Conservation (phyloP, 2,113 vertebrate species). For the Trichechus manatus region DNA sequence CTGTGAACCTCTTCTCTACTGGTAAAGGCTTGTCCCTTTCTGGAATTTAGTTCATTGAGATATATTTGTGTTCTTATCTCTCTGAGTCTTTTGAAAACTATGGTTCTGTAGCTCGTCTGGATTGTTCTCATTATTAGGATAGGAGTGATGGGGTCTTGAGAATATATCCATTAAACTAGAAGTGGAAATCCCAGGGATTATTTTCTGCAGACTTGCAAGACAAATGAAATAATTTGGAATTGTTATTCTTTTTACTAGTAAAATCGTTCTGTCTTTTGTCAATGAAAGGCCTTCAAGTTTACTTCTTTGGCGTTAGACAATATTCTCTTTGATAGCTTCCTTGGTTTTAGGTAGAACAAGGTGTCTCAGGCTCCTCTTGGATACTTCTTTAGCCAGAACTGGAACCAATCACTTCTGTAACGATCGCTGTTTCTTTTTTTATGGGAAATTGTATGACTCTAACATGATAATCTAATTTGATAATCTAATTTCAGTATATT, state of each 20-base stretch:
- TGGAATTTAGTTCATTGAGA: neutral
- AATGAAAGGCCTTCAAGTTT: neutral
- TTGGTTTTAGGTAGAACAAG: constrained; percentile 3
- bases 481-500: constrained; percentile 22
- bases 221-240: neutral
- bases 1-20: neutral
- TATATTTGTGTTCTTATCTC: neutral
- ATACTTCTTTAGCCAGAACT: neutral
- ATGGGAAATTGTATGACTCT: constrained; percentile 11
- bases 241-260: neutral
- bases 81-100: neutral
- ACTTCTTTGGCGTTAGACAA: neutral
- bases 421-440: neutral
- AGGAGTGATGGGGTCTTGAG: neutral
- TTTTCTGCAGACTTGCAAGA: neutral
- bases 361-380: neutral
- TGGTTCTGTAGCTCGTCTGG: neutral
- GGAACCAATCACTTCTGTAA: neutral
- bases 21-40: neutral
- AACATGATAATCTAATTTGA: neutral
- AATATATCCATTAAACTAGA: neutral
- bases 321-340: neutral
- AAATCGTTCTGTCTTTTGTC: neutral
- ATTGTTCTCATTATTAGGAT: neutral
- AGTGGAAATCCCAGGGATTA: neutral